Base-by-base conservation (phyloP, 2,797 vertebrate species). In the Squalus acanthias region DNA sequence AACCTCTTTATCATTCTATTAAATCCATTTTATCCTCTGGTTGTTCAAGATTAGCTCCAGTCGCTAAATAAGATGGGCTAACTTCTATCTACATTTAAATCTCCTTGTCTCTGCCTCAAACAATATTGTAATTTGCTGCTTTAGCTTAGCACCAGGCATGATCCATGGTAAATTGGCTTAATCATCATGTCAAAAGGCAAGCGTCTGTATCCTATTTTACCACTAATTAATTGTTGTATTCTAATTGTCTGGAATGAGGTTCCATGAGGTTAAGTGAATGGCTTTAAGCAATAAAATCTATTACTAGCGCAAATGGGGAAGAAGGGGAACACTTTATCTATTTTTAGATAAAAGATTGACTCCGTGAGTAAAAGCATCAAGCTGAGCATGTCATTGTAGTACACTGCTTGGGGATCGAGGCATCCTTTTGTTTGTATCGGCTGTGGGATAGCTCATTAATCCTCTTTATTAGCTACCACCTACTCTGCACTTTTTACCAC, bases 241-340 rank as follows among this genome's bases (percentile, higher is more conserved):
- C 67, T 72, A 95, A 95, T 95, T 72, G 67, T 69, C 93, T 95
- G 20, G 69, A 95, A 72, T 72, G 93, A 95, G 67, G 9, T 72
- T 95, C 24, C 24, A 70, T 26, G 67, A 72, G 24, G 46, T 95
- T 72, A 72, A 72, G 67, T 74, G 46, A 69, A 72, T 95, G 10
- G 67, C n/a, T 95, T 72, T 29, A 95, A 95, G 67, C 24, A 29
- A 95, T 95, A 70, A 57, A 70, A 95, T 95, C 39, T 95, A 72
- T 95, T 95, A 50, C 12, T 1, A 29, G 67, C 0, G 39, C 69
- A 15, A 95, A 29, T 95, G 69, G 92, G 67, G 39, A 70, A 22
- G 33, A 3, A 15, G 33, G 7, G 60, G 60, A 10, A 15, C 3
- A 95, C 53, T 72, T 50, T 13, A 70, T 26, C 67, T 72, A 69